These are phyloP conservation scores for Plagiodera versicolora DNA, from an alignment of 2,888 invertebrate species.

Conservation along the genomic window DNA sequence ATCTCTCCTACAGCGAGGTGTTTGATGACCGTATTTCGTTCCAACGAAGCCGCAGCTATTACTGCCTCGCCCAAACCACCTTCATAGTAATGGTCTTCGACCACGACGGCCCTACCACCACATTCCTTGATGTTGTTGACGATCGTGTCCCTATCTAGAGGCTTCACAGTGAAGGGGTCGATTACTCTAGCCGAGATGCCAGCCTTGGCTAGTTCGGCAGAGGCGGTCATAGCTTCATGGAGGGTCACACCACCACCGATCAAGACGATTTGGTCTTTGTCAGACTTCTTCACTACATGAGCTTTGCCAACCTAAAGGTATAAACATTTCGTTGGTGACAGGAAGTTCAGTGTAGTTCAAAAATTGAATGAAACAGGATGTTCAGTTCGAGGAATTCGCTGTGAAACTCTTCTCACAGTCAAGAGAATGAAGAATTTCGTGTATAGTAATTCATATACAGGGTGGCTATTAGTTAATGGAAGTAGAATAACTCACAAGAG, in stretches of 20 bases:
- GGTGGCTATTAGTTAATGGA: too few species aligned
- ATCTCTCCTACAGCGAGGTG: conserved; percentile 80
- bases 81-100: conserved; percentile 96
- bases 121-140: conserved; percentile 74
- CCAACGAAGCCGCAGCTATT: conserved; percentile 72
- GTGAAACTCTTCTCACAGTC: too few species aligned
- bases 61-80: conserved; percentile 98
- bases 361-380: too few species aligned
- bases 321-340: conserved; percentile 11
- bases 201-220: conserved; percentile 69
- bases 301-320: conserved; percentile 68
- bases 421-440: too few species aligned
- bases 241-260: conserved; percentile 95
- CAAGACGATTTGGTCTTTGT: conserved; percentile 79
- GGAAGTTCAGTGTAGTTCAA: too few species aligned
- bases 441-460: too few species aligned
- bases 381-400: too few species aligned
- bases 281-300: conserved; percentile 75
- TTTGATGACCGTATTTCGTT: conserved; percentile 71
- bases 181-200: conserved; percentile 80
- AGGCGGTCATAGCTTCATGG: conserved; percentile 86
- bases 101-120: conserved; percentile 83
- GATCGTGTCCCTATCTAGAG: conserved; percentile 81
- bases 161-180: conserved; percentile 96
- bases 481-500: too few species aligned